Evolutionary conservation across 2,797 vertebrate genomes (phyloP).

Genomic region (Knipowitschia caucasica): DNA sequence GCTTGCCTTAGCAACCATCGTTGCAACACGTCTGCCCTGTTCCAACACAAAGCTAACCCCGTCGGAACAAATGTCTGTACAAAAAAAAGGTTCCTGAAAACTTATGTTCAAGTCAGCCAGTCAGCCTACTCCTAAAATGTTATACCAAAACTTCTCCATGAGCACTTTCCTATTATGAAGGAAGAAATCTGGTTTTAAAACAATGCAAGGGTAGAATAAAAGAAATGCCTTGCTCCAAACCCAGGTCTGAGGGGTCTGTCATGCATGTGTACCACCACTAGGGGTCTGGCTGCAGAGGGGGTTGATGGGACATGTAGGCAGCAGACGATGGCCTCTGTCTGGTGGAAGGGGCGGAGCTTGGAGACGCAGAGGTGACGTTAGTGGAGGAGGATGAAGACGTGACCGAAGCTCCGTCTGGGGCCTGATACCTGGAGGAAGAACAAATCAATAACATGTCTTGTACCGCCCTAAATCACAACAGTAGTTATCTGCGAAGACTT

Average conservation of each 20-base stretch:
- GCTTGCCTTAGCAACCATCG: no score
- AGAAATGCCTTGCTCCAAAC: neutral
- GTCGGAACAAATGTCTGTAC: no score
- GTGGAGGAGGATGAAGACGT: conserved; percentile 80
- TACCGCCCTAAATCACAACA: no score
- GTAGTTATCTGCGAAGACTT: no score
- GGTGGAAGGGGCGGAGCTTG: conserved; percentile 56
- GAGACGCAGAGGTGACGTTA: conserved; percentile 71
- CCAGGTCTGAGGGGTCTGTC: neutral
- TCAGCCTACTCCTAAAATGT: no score
- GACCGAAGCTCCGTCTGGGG: conserved; percentile 76
- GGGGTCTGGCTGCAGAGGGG: conserved; percentile 41
- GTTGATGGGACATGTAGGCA: conserved; percentile 45
- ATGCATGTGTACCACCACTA: conserved; percentile 16
- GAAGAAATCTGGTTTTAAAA: no score
- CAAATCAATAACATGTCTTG: neutral
- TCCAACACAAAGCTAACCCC: no score
- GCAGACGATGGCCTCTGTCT: conserved; percentile 77
- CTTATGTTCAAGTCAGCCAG: no score
- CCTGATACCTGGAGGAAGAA: conserved; percentile 72
- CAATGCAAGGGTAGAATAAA: conserved; percentile 25
- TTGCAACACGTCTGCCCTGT: no score
- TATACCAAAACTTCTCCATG: no score
- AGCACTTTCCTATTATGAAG: no score
- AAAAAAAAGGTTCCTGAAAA: no score